Evolutionary conservation across 2,113 vertebrate species (phyloP), one percentile per base, ranked within the genome.

Genomic region (Varanus komodoensis): DNA sequence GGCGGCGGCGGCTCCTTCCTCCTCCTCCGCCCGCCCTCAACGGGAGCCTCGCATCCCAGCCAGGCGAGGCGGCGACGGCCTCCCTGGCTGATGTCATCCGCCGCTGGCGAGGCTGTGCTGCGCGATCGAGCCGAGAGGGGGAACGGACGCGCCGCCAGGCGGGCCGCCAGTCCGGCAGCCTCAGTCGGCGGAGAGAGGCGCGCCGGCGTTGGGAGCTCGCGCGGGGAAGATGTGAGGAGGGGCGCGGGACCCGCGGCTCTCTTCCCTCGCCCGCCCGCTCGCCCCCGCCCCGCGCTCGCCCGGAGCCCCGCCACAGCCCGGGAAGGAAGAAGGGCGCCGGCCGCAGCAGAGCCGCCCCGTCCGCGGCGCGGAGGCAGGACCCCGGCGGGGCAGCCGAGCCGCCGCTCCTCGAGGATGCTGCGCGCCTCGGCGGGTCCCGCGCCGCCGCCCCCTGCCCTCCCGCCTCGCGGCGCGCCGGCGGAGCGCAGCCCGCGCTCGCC

Each of bases 41-140:
- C 52, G 9, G 82, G 82, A 27, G 32, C 38, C 25, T 44, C 14
- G 83, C 23, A 25, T 9, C 32, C 64, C 78, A 23, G 4, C n/a
- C 48, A 1, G 68, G 67, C 48, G 25, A 25, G 2, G 81, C 68
- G 1, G 57, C 50, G 52, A 52, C 79, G 15, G 52, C 44, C 38
- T 81, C 78, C 54, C 87, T 32, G 50, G 64, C 87, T 89, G 87
- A 89, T 89, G 87, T 89, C 87, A 89, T 83, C 34, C 23, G 87
- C 87, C 5, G 52, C 79, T 38, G 27, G 32, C 64, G 21, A n/a
- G 75, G 48, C 86, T 87, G 75, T 87, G 86, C 48, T 82, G 84
- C 32, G 78, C 77, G 78, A 32, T 32, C 29, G 27, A 54, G 48
- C 87, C 87, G 78, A n/a, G 52, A 61, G 71, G 78, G 87, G n/a